Base-by-base conservation (phyloP, 2,888 invertebrate genomes). In the Drosophila siamana region DNA sequence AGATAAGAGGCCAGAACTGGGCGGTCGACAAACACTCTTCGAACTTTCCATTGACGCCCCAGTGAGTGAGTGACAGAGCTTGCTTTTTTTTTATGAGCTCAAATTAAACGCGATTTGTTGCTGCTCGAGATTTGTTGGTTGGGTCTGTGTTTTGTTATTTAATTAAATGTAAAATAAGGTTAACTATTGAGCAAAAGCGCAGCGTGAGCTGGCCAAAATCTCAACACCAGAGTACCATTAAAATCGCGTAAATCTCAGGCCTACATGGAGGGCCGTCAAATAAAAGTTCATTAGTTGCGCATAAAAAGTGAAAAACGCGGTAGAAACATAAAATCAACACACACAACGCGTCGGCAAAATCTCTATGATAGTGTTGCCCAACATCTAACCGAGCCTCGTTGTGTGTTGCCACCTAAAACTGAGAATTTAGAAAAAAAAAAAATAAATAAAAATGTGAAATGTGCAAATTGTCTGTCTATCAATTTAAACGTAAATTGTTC, bases 81-180 rank as follows among this genome's bases (percentile, higher is more conserved):
- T 43, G 4, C 22, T 22, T 43, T 19, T 38, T 38, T 84, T 85
- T 82, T 80, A 86, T 83, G 65, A 65, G 64, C 54, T 43, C 55
- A 63, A 83, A 83, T 80, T 83, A 75, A 80, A 82, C 64, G 86
- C 78, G 68, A 78, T 82, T 82, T 75, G 69, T 64, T 56, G 69
- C 52, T 56, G 61, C 69, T 74, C 43, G 63, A 62, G 44, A 62
- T 59, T 75, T 68, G 52, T 48, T 48, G 71, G 69, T 51, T 41
- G 30, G 4, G 40, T 54, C 30, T 44, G 46, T 15, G 46, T 15
- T 33, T 33, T 43, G 55, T 61, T 68, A 61, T 85, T 85, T 85
- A 85, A 85, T 85, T 87, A 87, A 85, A 85, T 74, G 68, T 73
- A 69, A 87, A 85, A 80, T 70, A 83, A 66, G 85, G 83, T 85